Conservation (phyloP, 2,888 invertebrate species). For the Melanostoma scalare region DNA sequence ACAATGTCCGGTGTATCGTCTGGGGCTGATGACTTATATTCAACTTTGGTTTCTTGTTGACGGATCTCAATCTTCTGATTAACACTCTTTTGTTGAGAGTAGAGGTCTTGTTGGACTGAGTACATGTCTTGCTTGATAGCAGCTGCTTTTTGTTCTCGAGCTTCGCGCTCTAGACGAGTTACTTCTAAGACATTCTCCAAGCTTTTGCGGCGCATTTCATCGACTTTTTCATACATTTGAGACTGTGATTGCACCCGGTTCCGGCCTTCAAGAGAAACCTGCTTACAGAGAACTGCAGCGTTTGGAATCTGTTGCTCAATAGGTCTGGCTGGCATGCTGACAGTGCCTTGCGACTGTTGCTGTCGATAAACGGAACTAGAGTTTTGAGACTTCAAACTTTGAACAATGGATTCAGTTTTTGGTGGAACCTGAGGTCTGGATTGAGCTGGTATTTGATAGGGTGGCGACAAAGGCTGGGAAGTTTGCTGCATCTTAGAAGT, state of each 20-base stretch:
- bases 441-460: slow-evolving; percentile 66
- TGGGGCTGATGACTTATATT: slow-evolving; percentile 80
- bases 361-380: slow-evolving; percentile 22
- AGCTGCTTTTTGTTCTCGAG: slow-evolving; percentile 59
- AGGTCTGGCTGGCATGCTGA: slow-evolving; percentile 57
- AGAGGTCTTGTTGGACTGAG: slow-evolving; percentile 62
- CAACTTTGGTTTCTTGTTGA: slow-evolving; percentile 55
- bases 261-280: slow-evolving; percentile 60
- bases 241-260: slow-evolving; percentile 75
- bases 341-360: slow-evolving; percentile 50
- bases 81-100: slow-evolving; percentile 48
- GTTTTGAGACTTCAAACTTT: slow-evolving; percentile 37
- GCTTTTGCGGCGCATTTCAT: slow-evolving; percentile 78
- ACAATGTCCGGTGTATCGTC: slow-evolving; percentile 81
- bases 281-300: slow-evolving; percentile 47
- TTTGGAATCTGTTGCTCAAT: slow-evolving; percentile 44
- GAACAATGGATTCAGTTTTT: slow-evolving; percentile 45
- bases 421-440: slow-evolving; percentile 66
- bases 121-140: slow-evolving; percentile 67
- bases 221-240: slow-evolving; percentile 60
- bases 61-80: slow-evolving; percentile 38
- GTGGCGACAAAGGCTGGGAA: slow-evolving; percentile 63
- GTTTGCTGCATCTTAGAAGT: slow-evolving; percentile 6
- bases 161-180: slow-evolving; percentile 49
- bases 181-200: slow-evolving; percentile 77